Conservation (phyloP, 1,140 invertebrate genomes). For the Pseudobourletiella spinata region DNA sequence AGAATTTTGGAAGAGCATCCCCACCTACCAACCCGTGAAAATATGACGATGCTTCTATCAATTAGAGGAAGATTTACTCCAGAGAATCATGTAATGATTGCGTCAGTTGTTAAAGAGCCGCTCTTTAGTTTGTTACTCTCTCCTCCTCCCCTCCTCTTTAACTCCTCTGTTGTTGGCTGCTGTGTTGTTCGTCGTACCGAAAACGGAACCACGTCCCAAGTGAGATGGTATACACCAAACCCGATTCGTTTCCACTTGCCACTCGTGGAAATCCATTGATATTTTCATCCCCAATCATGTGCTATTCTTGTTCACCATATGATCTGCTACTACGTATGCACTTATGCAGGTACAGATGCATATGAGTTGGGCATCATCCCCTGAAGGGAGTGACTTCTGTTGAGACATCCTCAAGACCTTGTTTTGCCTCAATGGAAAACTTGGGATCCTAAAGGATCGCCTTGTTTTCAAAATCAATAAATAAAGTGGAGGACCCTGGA, state of each 20-base stretch:
- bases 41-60: no score
- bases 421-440: no score
- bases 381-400: no score
- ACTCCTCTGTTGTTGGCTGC: neutral
- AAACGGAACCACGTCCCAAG: no score
- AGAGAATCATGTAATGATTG: slow-evolving; percentile 16
- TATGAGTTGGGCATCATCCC: no score
- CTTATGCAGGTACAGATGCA: neutral
- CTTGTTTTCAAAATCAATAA: no score
- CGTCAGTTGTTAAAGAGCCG: slow-evolving; percentile 19
- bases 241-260: neutral
- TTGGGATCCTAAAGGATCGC: no score
- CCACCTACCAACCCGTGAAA: no score
- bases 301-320: neutral
- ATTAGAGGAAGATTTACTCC: slow-evolving; percentile 13
- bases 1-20: no score
- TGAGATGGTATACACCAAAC: no score
- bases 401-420: no score
- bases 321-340: neutral
- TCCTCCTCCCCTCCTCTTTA: neutral
- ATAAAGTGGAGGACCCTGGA: neutral
- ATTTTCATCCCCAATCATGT: neutral
- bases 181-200: no score
- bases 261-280: neutral
- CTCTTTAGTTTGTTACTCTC: slow-evolving; percentile 1